A percentile compares a stretch with the other conserved stretches of the same genome.
Conservation (phyloP, 2,797 vertebrate species). For the Spizella passerina region DNA sequence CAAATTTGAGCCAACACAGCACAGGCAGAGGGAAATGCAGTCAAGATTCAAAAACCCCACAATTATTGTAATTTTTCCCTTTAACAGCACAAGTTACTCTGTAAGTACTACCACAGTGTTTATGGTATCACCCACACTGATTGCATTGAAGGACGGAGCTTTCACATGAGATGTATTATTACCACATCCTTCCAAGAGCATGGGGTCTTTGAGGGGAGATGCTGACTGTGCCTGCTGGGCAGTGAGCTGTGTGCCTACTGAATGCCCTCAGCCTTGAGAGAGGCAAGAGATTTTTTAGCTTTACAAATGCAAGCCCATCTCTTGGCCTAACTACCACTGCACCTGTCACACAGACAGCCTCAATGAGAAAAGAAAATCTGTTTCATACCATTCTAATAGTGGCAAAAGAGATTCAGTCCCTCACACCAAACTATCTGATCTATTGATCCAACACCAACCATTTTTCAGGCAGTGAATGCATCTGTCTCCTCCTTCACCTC, state of each 20-base stretch:
- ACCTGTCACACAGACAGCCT: neutral
- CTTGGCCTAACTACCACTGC: neutral
- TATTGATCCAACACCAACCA: neutral
- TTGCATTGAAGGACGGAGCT: neutral
- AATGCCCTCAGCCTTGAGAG: fast-evolving
- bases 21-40: neutral
- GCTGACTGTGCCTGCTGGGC: neutral
- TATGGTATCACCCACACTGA: neutral
- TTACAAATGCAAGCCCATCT: neutral
- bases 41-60: neutral
- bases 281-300: neutral
- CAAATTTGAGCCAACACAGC: neutral
- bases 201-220: neutral
- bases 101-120: neutral
- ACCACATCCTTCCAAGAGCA: neutral
- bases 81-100: neutral
- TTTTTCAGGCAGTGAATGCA: neutral
- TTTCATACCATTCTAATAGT: neutral
- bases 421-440: neutral
- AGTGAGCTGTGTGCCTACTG: neutral
- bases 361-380: neutral
- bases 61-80: neutral
- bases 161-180: neutral
- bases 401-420: neutral
- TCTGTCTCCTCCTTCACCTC: neutral